phyloP scores from a whole-genome alignment of 2,888 invertebrate genomes.

The Maniola hyperantus region DNA sequence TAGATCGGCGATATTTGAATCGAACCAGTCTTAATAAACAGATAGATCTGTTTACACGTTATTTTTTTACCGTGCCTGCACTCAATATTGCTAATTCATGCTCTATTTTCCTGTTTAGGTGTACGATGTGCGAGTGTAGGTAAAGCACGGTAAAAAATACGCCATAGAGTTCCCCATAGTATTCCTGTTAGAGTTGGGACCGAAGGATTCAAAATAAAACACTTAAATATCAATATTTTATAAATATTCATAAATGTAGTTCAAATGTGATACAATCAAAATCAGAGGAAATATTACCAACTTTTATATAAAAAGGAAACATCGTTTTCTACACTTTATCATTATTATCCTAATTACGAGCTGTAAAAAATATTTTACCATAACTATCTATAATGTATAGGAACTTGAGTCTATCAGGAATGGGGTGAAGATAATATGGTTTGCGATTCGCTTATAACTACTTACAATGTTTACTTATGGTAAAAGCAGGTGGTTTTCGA shows the following conservation, averaged over 20 bases:
- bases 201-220: slow-evolving; percentile 59
- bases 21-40: no score
- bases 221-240: slow-evolving; percentile 75
- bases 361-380: slow-evolving; percentile 60
- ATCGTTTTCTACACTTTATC: slow-evolving; percentile 82
- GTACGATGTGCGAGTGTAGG: no score
- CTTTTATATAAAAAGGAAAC: slow-evolving; percentile 80
- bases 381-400: slow-evolving; percentile 65
- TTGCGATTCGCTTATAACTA: slow-evolving; percentile 30
- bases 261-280: slow-evolving; percentile 82
- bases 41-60: no score
- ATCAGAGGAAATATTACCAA: slow-evolving; percentile 79
- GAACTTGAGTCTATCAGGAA: slow-evolving; percentile 67
- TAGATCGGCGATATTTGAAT: no score
- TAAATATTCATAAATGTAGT: slow-evolving; percentile 82
- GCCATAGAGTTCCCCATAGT: no score
- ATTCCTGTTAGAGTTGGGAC: not conserved
- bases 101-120: no score
- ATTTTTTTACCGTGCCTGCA: no score
- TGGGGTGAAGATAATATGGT: slow-evolving; percentile 50
- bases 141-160: no score
- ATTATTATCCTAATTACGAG: slow-evolving; percentile 57
- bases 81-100: no score
- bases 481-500: slow-evolving; percentile 38
- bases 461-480: slow-evolving; percentile 32